These are phyloP conservation scores for Strigamia crassipes DNA, from an alignment of 2,888 invertebrate species.

Conservation along the genomic window DNA sequence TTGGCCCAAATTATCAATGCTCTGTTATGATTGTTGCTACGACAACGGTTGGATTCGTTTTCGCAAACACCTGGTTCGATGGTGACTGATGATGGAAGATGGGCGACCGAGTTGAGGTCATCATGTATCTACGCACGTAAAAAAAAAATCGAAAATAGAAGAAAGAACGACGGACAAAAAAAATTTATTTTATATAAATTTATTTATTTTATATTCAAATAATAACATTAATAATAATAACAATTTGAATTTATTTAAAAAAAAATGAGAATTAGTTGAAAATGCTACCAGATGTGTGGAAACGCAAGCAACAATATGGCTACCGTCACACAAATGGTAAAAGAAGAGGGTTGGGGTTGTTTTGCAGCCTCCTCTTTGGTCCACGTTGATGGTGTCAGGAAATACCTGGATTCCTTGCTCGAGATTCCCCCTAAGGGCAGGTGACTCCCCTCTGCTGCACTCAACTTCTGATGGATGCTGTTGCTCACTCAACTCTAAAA, in stretches of 20 bases:
- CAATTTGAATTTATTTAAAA: neutral
- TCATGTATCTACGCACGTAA: neutral
- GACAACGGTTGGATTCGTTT: conserved; percentile 31
- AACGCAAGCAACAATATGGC: neutral
- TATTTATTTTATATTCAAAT: neutral
- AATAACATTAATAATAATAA: neutral
- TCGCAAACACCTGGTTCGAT: conserved; percentile 46
- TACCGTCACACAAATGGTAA: conserved; percentile 22
- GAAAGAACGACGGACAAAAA: neutral
- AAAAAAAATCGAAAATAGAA: neutral
- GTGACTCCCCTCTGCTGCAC: conserved; percentile 32
- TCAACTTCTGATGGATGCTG: conserved; percentile 29
- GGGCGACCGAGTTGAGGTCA: conserved; percentile 23
- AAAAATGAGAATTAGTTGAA: neutral
- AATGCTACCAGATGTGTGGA: neutral
- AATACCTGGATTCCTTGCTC: conserved; percentile 42
- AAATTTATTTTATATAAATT: too few species aligned
- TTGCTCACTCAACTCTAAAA: conserved; percentile 17
- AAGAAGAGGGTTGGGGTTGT: conserved; percentile 28
- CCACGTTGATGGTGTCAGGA: conserved; percentile 35
- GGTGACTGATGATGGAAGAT: conserved; percentile 43
- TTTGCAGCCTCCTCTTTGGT: conserved; percentile 34
- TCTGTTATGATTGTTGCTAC: conserved; percentile 46
- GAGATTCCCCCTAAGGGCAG: conserved; percentile 31
- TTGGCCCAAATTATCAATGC: conserved; percentile 45